Evolutionary conservation across 1,140 invertebrate genomes (phyloP), one percentile per base, ranked within the genome.

Genomic region (Drosophila navojoa): DNA sequence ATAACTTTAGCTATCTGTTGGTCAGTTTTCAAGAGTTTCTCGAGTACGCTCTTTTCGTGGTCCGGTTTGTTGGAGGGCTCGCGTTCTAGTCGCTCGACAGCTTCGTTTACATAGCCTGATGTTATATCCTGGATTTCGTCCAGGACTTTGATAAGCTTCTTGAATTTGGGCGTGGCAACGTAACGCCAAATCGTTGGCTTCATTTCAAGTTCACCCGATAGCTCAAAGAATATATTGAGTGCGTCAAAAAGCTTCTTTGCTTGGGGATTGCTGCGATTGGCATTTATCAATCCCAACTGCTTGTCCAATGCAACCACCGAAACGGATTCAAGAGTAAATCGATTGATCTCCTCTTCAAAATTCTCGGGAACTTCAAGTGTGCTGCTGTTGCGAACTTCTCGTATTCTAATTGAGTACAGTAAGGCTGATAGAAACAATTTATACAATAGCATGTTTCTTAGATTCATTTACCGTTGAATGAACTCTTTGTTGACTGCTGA

Each of bases 241-340:
- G 19, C 11, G 0, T 84, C 7, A 49, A 79, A 90, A 0, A 90
- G 71, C 45, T 67, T 70, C 13, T 38, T 52, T 1, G 79, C 64
- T 1, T 77, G 40, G 0, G 32, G 69, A 53, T 75, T 49, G 0
- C 67, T 54, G 4, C 67, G 67, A 7, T 60, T 68, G 2, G 59
- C 42, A 61, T 94, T 92, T 2, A 91, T 54, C n/a, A 91, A 32
- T 1, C 85, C 89, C 15, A 91, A 44, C 25, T 85, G 71, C 15
- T 66, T 82, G 32, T 91, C 95, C 49, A 96, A 90, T 9, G 95
- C 95, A 1, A 97, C 94, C 1, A 94, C 91, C 1, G 93, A 94
- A 11, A 96, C 95, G 0, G 95, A 95, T 90, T 96, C 96, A 6
- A 96, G 81, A 3, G 95, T 93, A 95, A 95, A 95, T 74, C 95